Evolutionary conservation across 2,888 invertebrate genomes (phyloP), one percentile per base, ranked within the genome.

Genomic region (Melinopterus prodromus): DNA sequence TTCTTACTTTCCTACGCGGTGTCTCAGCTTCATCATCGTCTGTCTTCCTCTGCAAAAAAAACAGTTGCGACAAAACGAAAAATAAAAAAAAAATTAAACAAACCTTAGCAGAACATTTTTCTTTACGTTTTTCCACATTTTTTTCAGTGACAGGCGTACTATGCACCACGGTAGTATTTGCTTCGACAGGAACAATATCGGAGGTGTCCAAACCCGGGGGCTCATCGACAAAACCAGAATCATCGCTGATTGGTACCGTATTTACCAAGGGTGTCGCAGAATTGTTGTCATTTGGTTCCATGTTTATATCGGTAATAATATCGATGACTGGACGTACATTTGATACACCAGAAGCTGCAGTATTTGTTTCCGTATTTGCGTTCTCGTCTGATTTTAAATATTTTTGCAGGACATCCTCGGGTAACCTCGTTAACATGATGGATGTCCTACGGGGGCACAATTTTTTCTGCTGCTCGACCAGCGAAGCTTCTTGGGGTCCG

Each of bases 381-480:
- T 53, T 70, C 14, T 80, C 80, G 12, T 53, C 36, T 26, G 26
- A 3, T 16, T 79, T 78, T 14, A 80, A 70, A 74, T 79, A 79
- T 9, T 80, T 36, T 6, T 77, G 38, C 6, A 80, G 38, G 9
- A 80, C 76, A 26, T 77, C 77, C 9, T 79, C 70, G 2, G 80
- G 71, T 53, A 80, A 74, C 16, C 80, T 79, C 9, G 80, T 80
- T 16, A 80, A 35, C 38, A 78, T 16, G n/a, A 80, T 80, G 14
- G 80, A 80, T 6, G 80, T 78, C 35, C 80, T 77, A 16, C 80
- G 16, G 16, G 79, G 79, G 38, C 80, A 80, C 53, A 80, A 69
- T 70, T 76, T 76, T 16, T 74, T 77, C n/a, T 53, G 69, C 6
- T 71, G 38, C n/a, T 78, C 78, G 15, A 16, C 6, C n/a, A 78